Base-by-base conservation (phyloP, 2,113 vertebrate species). In the cat (Felis catus) region DNA sequence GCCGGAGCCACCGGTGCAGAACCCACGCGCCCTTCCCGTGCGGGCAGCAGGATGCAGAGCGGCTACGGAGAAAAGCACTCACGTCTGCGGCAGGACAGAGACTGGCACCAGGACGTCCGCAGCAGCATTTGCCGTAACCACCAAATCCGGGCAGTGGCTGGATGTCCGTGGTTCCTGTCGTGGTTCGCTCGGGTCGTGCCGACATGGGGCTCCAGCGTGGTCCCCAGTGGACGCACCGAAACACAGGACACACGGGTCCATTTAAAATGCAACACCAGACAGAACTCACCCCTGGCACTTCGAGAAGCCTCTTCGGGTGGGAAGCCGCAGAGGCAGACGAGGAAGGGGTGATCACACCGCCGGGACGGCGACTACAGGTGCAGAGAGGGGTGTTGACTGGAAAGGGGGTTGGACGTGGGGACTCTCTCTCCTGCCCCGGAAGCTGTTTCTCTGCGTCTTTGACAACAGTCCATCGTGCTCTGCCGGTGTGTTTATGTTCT, bases 91-190 rank as follows among this genome's bases (percentile, higher is more conserved):
- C 48, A 11, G 68, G 48, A 13, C 25, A 18, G 48, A 21, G 25
- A 11, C 11, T 1, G 1, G 53, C 3, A 2, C 0, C 0, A 0
- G 5, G 12, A 0, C 33, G 1, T 73, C 15, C 58, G 12, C 16
- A 25, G 36, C 58, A 3, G 16, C 9, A 1, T 61, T 19, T 18
- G 58, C 18, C 0, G 1, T 18, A 39, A 31, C 14, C 19, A 29
- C 31, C 36, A 2, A 11, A 9, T 5, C 27, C 12, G 27, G 80
- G n/a, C 4, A 29, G 11, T 12, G 6, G 39, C 1, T 15, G 39
- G 6, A 4, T 1, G 6, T 7, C 36, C 23, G 25, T 10, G 3
- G 61, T 5, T 3, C 10, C 36, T 1, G 12, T 5, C 8, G 31
- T 18, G 84, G 29, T 16, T 21, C 7, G 31, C 31, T 3, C 1